Evolutionary conservation across 2,888 invertebrate species (phyloP), one percentile per base, ranked within the genome.

Genomic region (Polydrusus pterygomalis): DNA sequence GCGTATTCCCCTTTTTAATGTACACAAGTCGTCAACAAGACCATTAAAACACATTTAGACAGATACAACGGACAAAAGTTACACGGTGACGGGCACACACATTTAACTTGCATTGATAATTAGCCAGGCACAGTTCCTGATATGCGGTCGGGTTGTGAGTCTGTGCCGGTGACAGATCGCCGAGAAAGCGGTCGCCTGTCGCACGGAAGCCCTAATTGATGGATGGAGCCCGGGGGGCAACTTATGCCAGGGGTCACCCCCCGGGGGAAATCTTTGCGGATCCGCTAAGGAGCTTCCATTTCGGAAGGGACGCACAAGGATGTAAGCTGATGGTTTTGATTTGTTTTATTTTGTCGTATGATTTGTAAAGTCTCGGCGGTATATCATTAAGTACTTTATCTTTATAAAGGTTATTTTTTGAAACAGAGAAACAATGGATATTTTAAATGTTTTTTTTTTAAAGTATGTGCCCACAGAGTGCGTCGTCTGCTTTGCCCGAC

Each of bases 151-250:
- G 58, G 38, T 34, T 62, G 69, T 30, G 74, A 70, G 70, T 40
- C 64, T 62, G 63, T 85, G 84, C 81, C 83, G 83, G 85, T 85
- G 86, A 86, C 86, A 86, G 85, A 86, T 85, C 82, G 84, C 80
- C 82, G 81, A 83, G 82, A 77, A 83, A 79, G 81, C 81, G 81
- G 82, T 79, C 79, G 80, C 79, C 81, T 81, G 82, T 82, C 70
- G 51, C 56, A 79, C 79, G 81, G 80, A 81, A 78, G 68, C 81
- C 80, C 82, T 86, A 86, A 86, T 85, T 86, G 86, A 86, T 85
- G 85, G 83, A 86, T 85, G 75, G 81, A 79, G 80, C 85, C 80
- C 84, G 40, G 73, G 81, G 83, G 85, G 79, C 77, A 76, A 75
- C 77, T 78, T 79, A 71, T 62, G 49, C 49, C 40, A 56, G 56